Evolutionary conservation across 1,140 invertebrate genomes (phyloP).

Genomic region (Radopholus similis): DNA sequence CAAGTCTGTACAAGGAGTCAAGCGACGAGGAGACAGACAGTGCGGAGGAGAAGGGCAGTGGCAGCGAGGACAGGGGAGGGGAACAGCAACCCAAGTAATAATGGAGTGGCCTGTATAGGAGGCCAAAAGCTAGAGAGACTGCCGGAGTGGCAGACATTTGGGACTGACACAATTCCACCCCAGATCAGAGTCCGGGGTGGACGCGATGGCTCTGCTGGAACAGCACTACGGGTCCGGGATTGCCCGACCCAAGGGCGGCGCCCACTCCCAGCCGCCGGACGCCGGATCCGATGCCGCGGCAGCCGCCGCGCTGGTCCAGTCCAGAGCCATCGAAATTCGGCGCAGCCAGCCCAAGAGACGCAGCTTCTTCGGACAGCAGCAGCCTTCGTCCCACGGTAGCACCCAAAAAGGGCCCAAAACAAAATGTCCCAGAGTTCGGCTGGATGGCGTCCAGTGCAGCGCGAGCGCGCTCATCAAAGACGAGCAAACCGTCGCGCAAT

Average conservation of each 20-base stretch:
- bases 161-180: neutral
- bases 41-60: conserved; percentile 1
- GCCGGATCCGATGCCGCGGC: neutral
- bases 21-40: conserved; percentile 3
- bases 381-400: neutral
- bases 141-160: neutral
- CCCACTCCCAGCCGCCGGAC: neutral
- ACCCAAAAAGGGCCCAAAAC: neutral
- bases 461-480: neutral
- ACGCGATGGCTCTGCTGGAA: conserved; percentile 15
- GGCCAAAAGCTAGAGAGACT: neutral
- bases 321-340: neutral
- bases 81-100: neutral
- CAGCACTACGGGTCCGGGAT: conserved; percentile 8
- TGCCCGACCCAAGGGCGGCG: neutral
- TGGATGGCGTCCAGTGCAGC: neutral
- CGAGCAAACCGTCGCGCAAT: neutral
- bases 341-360: conserved; percentile 1
- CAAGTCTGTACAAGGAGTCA: conserved; percentile 8
- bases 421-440: neutral
- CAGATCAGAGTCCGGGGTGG: neutral
- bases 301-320: neutral
- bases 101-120: neutral
- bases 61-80: neutral
- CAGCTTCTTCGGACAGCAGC: neutral